These are phyloP conservation scores for Philypnodon macrostomus DNA, from an alignment of 2,797 vertebrate species.

Conservation along the genomic window DNA sequence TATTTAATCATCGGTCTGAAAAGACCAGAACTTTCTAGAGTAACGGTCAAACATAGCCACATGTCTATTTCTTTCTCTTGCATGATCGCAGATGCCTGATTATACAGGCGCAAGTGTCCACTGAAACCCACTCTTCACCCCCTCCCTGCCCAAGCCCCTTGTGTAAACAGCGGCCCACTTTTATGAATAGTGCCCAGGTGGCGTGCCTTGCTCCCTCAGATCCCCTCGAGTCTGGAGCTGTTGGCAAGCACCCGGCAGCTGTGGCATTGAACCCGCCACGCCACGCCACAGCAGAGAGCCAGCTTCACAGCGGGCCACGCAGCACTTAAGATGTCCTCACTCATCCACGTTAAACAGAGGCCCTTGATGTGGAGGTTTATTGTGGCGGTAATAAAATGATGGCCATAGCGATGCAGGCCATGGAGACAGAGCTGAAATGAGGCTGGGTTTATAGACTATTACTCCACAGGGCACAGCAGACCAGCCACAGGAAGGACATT, in stretches of 20 bases:
- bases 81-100: constrained; percentile 18
- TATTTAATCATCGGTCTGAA: too few species aligned
- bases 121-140: constrained; percentile 8
- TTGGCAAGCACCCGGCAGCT: constrained; percentile 50
- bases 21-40: too few species aligned
- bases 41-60: constrained; percentile 8
- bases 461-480: constrained; percentile 43
- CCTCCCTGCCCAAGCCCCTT: constrained; percentile 11
- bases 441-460: constrained; percentile 49
- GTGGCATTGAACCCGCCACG: constrained; percentile 43
- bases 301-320: constrained; percentile 52
- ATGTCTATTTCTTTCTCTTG: constrained; percentile 15
- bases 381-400: constrained; percentile 65
- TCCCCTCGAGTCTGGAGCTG: constrained; percentile 29
- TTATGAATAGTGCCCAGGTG: constrained; percentile 59
- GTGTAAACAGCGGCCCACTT: constrained; percentile 41
- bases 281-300: constrained; percentile 38
- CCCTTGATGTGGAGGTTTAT: constrained; percentile 66
- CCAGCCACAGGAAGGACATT: constrained; percentile 29
- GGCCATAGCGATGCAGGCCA: constrained; percentile 40
- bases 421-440: constrained; percentile 52
- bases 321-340: constrained; percentile 41
- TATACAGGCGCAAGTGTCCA: constrained; percentile 15
- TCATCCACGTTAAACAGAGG: constrained; percentile 43
- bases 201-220: constrained; percentile 36